Conservation (phyloP, 2,113 vertebrate genomes). For the Capra hircus region DNA sequence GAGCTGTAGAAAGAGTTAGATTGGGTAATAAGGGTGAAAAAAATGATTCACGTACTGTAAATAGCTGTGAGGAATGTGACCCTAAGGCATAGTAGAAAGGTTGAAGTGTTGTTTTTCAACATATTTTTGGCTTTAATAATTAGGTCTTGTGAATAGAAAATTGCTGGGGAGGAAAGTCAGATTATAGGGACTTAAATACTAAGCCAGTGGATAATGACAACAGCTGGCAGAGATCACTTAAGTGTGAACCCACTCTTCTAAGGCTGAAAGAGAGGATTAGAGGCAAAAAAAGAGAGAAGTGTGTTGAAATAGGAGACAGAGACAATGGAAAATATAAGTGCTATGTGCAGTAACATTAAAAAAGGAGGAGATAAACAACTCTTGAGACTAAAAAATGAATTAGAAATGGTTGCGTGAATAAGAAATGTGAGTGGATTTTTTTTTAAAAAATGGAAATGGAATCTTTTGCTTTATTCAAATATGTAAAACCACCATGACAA, state of each 20-base stretch:
- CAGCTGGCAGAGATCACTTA: constrained; percentile 27
- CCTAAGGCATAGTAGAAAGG: constrained; percentile 30
- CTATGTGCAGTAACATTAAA: neutral
- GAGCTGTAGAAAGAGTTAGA: neutral
- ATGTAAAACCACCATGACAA: neutral
- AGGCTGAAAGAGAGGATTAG: neutral
- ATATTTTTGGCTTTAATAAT: constrained; percentile 73
- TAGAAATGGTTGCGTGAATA: neutral
- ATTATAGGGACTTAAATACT: constrained; percentile 37
- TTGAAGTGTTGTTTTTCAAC: constrained; percentile 54
- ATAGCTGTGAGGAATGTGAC: constrained; percentile 55
- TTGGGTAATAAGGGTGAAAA: neutral
- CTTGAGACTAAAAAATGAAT: neutral
- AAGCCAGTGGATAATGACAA: constrained; percentile 20
- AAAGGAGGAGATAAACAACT: neutral
- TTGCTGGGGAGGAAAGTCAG: constrained; percentile 54
- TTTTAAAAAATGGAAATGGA: neutral
- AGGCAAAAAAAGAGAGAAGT: neutral
- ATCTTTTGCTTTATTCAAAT: neutral
- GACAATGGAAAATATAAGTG: neutral
- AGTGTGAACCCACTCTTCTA: neutral
- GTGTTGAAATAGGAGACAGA: neutral
- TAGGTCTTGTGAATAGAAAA: constrained; percentile 64
- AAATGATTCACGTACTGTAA: constrained; percentile 61
- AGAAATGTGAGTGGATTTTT: neutral